These are phyloP conservation scores for Microtus ochrogaster DNA, from an alignment of 2,113 vertebrate genomes.

Conservation along the genomic window DNA sequence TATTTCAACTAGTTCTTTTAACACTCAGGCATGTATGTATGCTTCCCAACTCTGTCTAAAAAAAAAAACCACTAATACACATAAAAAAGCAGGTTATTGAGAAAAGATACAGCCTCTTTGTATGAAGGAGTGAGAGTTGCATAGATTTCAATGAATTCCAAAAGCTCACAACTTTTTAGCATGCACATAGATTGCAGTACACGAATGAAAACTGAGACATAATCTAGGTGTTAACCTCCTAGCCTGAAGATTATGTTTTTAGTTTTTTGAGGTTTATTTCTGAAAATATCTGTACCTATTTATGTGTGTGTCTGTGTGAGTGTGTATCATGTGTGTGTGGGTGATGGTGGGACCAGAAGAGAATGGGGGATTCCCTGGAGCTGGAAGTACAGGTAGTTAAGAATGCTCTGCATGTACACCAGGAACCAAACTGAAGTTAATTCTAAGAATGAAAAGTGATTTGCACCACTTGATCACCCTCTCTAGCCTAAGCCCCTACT, in stretches of 20 bases:
- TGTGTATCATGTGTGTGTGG: no score
- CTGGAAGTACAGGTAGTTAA: background rate
- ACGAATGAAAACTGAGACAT: background rate
- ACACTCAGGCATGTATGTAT: background rate
- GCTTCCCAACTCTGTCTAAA: background rate
- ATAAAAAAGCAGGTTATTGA: background rate
- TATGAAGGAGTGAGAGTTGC: slow-evolving; percentile 4
- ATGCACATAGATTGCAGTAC: background rate
- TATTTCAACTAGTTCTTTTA: background rate
- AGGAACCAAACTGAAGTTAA: background rate
- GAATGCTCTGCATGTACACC: background rate
- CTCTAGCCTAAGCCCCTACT: background rate
- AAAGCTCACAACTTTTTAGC: background rate
- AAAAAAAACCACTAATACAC: background rate
- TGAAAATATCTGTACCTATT: background rate
- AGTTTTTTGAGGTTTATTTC: background rate
- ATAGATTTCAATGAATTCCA: background rate
- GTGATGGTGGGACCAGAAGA: accelerated
- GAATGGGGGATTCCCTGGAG: background rate
- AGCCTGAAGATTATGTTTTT: background rate
- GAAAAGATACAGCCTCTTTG: background rate
- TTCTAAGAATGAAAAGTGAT: background rate
- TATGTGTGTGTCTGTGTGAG: background rate
- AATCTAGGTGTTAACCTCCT: background rate
- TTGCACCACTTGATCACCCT: background rate